These are phyloP conservation scores for Nasonia vitripennis DNA, from an alignment of 1,140 invertebrate genomes.

Conservation along the genomic window DNA sequence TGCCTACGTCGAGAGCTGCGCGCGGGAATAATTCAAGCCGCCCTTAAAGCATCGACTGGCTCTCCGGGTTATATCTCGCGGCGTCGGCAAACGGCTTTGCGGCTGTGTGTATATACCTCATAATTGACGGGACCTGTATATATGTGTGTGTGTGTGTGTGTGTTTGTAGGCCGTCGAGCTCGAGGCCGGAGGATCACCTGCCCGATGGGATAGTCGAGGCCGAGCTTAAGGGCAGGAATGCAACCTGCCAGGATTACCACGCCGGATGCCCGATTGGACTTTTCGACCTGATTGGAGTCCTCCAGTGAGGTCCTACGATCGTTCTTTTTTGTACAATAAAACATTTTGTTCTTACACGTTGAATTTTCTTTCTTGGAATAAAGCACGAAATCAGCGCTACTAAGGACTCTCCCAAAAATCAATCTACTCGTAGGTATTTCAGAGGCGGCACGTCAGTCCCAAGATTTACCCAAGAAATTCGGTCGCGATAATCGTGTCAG, in stretches of 20 bases:
- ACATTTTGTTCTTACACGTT: too few relatives aligned
- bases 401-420: neutral
- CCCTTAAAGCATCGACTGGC: too few relatives aligned
- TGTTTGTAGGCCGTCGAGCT: constrained; percentile 58
- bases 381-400: too few relatives aligned
- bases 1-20: neutral
- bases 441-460: too few relatives aligned
- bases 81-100: too few relatives aligned
- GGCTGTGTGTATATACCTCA: neutral
- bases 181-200: constrained; percentile 55
- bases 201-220: constrained; percentile 58
- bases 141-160: neutral
- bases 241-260: constrained; percentile 56
- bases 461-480: neutral
- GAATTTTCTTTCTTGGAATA: too few relatives aligned
- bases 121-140: neutral
- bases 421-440: neutral
- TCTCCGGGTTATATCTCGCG: too few relatives aligned
- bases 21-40: neutral
- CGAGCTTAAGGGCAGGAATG: constrained; percentile 55
- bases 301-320: neutral
- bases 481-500: neutral
- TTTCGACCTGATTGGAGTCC: constrained; percentile 59
- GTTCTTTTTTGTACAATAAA: too few relatives aligned
- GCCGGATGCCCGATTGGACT: constrained; percentile 58